A percentile compares a stretch with the other conserved stretches of the same genome.
These are phyloP conservation scores for Auanema sp. DNA, from an alignment of 2,888 invertebrate genomes.

Conservation along the genomic window DNA sequence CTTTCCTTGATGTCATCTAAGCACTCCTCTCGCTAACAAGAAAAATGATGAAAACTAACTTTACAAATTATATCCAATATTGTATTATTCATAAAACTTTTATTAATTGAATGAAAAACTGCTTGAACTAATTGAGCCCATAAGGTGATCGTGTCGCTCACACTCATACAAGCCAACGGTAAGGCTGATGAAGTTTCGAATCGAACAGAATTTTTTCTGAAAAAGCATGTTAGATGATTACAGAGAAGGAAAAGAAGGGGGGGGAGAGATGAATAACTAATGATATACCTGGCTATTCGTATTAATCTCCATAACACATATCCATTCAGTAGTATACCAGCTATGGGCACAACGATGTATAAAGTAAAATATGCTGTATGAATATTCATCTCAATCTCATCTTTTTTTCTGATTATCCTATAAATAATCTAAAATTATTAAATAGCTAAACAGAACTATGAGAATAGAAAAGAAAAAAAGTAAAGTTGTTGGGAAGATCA, in stretches of 20 bases:
- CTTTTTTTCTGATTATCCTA: not conserved
- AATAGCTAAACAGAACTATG: too few species aligned
- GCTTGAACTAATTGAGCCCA: constrained; percentile 34
- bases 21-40: too few species aligned
- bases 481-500: too few species aligned
- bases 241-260: not conserved
- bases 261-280: not conserved
- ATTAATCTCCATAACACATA: constrained; percentile 53
- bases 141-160: constrained; percentile 43
- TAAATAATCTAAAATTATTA: too few species aligned
- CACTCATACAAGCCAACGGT: constrained; percentile 58
- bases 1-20: too few species aligned
- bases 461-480: too few species aligned
- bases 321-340: constrained; percentile 52
- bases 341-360: constrained; percentile 50
- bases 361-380: constrained; percentile 35
- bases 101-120: constrained; percentile 44
- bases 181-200: constrained; percentile 60
- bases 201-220: constrained; percentile 22
- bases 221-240: constrained; percentile 9
- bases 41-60: constrained; percentile 13
- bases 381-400: constrained; percentile 15
- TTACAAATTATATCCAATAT: constrained; percentile 36
- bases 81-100: constrained; percentile 21
- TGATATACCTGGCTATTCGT: constrained; percentile 45